Percentiles rank a stretch among this genome's conserved stretches.
phyloP scores from a whole-genome alignment of 2,113 vertebrate species.

The Caranx ignobilis region DNA sequence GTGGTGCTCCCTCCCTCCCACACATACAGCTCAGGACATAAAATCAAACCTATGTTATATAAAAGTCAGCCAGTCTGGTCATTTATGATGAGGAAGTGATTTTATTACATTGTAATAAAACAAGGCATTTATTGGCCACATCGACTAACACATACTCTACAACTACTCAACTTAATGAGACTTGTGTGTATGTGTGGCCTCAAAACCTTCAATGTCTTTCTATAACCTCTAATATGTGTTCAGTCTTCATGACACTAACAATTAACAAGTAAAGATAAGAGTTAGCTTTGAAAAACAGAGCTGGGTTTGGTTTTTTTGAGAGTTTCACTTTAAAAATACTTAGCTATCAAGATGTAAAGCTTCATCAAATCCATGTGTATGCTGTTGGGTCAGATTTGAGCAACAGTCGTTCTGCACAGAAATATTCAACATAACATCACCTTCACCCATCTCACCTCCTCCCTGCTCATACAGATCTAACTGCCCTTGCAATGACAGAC shows the following conservation, averaged over 20 bases:
- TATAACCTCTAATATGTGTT: not conserved
- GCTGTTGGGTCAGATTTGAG: not conserved
- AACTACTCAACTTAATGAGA: not conserved
- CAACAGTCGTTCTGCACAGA: not conserved
- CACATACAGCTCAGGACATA: not conserved
- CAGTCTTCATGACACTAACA: not conserved
- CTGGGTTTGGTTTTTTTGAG: not conserved
- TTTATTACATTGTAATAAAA: constrained; percentile 16
- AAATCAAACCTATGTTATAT: constrained; percentile 1
- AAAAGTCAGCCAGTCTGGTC: not conserved
- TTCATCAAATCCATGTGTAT: not conserved
- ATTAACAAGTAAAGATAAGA: not conserved
- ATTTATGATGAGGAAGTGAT: not conserved
- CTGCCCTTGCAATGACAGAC: not conserved
- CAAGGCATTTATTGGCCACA: not conserved
- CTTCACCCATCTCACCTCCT: not conserved
- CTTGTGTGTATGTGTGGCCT: not conserved
- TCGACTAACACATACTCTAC: not conserved
- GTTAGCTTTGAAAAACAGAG: not conserved
- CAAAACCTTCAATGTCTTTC: not conserved
- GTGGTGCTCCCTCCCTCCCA: not conserved
- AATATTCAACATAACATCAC: not conserved
- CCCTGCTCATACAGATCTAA: not conserved
- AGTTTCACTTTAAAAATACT: not conserved
- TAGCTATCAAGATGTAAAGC: no score